Base-by-base conservation (phyloP, 1,140 invertebrate species). In the Hycleus phaleratus region DNA sequence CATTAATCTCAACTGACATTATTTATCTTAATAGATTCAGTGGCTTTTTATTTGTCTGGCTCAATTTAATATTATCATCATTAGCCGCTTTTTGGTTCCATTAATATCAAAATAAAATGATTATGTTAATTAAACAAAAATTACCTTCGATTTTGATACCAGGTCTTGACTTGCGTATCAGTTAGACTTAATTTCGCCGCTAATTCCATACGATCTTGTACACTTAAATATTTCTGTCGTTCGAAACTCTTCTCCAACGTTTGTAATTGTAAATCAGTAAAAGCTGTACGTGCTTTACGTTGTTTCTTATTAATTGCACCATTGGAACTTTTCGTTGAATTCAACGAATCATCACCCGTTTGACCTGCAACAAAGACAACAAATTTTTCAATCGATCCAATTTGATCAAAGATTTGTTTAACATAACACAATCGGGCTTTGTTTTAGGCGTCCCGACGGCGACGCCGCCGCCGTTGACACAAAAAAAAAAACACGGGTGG, bases 121-220 rank as follows among this genome's bases (percentile, higher is more conserved):
- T 18, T 18, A 18, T 18, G 18, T 18, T 18, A 18, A 18, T 18
- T 18, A 18, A 32, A 18, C 82, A 80, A 18, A 18, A 18, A 18
- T 18, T 75, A 97, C 94, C 96, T 87, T 82, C 96, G 83, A 74
- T 98, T 98, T 77, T 98, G 96, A 75, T 98, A 98, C 96, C 96
- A 98, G 55, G 96, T 98, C 76, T 98, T 98, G 65, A 98, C 96
- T 82, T 99, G 97, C 9, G 96, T 98, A 74, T 99, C 97, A 6
- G 92, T 95, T 25, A 99, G 81, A 58, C 93, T 92, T 39, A 99
- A 81, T 74, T 96, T 95, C 26, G 94, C 90, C 0, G 97, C 97
- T 58, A 99, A 77, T 78, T 98, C 95, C 91, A 98, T 97, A 56
- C 97, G 81, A 73, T 99, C 97, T 72, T 98, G 95, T 4, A 99